phyloP scores from a whole-genome alignment of 2,888 invertebrate species.

The Ischnus inquisitorius region DNA sequence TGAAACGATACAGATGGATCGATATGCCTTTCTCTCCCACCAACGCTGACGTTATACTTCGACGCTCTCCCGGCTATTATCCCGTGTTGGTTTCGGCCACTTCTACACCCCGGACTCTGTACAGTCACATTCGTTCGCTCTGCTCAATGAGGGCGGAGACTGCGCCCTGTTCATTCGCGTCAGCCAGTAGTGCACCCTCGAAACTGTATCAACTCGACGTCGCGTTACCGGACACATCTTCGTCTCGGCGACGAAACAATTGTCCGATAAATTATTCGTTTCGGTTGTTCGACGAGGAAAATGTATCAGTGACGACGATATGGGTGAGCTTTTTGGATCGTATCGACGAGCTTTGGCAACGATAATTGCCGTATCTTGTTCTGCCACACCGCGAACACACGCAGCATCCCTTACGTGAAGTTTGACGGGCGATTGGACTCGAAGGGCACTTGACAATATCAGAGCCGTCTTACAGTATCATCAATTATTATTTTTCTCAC shows the following conservation, averaged over 20 bases:
- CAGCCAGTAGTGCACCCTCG: slow-evolving; percentile 5
- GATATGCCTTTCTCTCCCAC: slow-evolving; percentile 70
- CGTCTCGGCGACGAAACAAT: neutral
- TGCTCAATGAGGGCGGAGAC: slow-evolving; percentile 47
- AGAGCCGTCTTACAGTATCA: neutral
- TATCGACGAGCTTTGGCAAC: neutral
- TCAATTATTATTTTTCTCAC: neutral
- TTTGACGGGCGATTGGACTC: neutral
- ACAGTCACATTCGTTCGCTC: slow-evolving; percentile 48
- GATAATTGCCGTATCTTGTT: neutral
- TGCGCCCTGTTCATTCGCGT: slow-evolving; percentile 39
- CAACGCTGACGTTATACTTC: slow-evolving; percentile 44
- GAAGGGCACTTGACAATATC: neutral
- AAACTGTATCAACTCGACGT: slow-evolving; percentile 21
- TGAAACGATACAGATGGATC: slow-evolving; percentile 68
- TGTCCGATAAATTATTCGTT: slow-evolving; percentile 9
- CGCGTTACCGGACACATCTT: slow-evolving; percentile 4
- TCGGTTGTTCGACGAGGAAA: neutral
- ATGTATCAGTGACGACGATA: slow-evolving; percentile 16
- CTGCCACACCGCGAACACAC: neutral
- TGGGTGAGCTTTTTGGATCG: slow-evolving; percentile 33
- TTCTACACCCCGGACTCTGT: slow-evolving; percentile 36
- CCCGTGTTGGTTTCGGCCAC: slow-evolving; percentile 46
- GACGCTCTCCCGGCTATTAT: slow-evolving; percentile 48
- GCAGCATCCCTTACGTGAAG: slow-evolving; percentile 12